phyloP scores from a whole-genome alignment of 2,113 vertebrate species.

The Hiodon tergisus region DNA sequence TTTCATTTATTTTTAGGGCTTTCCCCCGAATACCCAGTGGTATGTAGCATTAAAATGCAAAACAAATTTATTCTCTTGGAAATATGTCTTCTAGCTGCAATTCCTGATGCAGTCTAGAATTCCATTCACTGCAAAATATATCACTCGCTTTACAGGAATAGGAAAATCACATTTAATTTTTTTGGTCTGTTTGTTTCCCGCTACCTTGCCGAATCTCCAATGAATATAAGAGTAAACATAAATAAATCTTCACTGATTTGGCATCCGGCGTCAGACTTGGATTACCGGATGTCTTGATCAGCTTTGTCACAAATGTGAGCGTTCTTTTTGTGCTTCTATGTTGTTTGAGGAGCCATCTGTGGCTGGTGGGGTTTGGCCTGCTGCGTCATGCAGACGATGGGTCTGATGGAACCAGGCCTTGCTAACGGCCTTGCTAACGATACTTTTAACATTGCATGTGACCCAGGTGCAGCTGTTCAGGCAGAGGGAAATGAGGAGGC shows the following conservation, averaged over 20 bases:
- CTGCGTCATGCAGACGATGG: slow-evolving; percentile 10
- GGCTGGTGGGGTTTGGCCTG: slow-evolving; percentile 23
- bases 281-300: too few species aligned
- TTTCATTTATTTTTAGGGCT: background rate
- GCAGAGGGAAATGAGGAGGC: slow-evolving; percentile 25
- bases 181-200: background rate
- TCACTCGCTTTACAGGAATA: background rate
- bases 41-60: background rate
- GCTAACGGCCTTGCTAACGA: slow-evolving; percentile 46
- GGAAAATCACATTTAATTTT: background rate
- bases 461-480: slow-evolving; percentile 40
- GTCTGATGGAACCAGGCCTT: slow-evolving; percentile 32
- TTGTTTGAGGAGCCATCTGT: slow-evolving; percentile 28
- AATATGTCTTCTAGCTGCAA: background rate
- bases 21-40: background rate
- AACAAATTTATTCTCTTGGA: background rate
- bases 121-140: background rate
- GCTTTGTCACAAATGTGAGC: background rate
- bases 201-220: background rate
- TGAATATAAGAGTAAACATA: background rate
- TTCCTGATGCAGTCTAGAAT: too few species aligned
- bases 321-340: background rate
- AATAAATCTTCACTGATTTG: too few species aligned
- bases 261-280: too few species aligned
- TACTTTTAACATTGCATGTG: slow-evolving; percentile 33